Conservation (phyloP, 2,888 invertebrate species). For the Perizoma flavofasciatum region DNA sequence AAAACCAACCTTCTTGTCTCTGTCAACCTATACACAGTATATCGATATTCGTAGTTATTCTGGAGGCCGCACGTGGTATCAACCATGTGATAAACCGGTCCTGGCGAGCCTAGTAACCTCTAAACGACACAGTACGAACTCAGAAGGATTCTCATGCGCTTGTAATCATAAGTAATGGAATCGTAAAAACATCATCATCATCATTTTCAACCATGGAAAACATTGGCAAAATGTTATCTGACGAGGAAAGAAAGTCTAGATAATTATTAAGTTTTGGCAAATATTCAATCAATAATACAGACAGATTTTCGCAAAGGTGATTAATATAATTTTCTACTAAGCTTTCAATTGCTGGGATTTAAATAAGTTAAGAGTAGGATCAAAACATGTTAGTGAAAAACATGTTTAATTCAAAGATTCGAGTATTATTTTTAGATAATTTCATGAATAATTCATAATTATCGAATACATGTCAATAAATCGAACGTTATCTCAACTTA, state of each 20-base stretch:
- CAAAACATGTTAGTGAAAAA: neutral
- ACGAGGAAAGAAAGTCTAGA: no score
- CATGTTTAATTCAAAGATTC: slow-evolving; percentile 1
- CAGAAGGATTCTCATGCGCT: slow-evolving; percentile 64
- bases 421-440: slow-evolving; percentile 24
- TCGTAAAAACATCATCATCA: neutral
- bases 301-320: no score
- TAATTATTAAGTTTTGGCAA: no score
- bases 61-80: slow-evolving; percentile 79
- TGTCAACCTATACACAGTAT: slow-evolving; percentile 21
- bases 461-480: slow-evolving; percentile 47
- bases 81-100: slow-evolving; percentile 82
- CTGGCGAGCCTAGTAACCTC: slow-evolving; percentile 80
- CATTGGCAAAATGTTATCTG: neutral
- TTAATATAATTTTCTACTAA: no score
- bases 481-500: slow-evolving; percentile 47
- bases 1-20: slow-evolving; percentile 16
- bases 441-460: slow-evolving; percentile 48
- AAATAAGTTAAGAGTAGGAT: no score
- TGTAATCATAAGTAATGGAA: slow-evolving; percentile 19
- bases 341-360: no score
- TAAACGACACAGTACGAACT: slow-evolving; percentile 71
- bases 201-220: neutral
- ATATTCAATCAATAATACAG: no score
- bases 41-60: slow-evolving; percentile 42